Evolutionary conservation across 2,797 vertebrate species (phyloP).

Genomic region (Ispidina picta): DNA sequence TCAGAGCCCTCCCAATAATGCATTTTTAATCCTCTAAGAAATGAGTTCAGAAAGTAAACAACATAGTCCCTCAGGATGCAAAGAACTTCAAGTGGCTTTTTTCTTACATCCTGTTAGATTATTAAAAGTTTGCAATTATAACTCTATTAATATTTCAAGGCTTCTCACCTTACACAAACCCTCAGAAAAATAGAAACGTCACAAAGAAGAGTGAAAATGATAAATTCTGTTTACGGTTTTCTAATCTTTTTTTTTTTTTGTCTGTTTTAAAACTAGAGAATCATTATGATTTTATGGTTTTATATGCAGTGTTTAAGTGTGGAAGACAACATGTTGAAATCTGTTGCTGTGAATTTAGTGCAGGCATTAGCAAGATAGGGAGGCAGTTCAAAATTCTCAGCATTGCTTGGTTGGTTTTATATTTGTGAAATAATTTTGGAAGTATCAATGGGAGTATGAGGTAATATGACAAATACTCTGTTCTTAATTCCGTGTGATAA

Average conservation of each 20-base stretch:
- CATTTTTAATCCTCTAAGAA: conserved; percentile 54
- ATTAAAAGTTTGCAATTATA: conserved; percentile 53
- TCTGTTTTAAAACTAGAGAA: neutral
- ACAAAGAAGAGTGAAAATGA: neutral
- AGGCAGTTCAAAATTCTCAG: neutral
- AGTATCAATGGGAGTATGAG: neutral
- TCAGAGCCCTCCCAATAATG: conserved; percentile 33
- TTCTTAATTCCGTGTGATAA: conserved; percentile 43
- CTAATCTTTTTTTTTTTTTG: neutral
- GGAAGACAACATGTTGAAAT: neutral
- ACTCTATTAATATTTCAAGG: conserved; percentile 35
- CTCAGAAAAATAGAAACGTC: neutral
- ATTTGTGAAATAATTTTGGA: conserved; percentile 34
- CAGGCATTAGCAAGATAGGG: neutral
- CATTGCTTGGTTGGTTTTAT: neutral
- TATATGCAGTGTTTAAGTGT: neutral
- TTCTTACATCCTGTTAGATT: conserved; percentile 34
- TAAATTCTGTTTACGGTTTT: neutral
- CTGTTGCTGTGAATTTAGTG: neutral
- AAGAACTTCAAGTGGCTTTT: conserved; percentile 42
- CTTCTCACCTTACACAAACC: neutral
- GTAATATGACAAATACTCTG: neutral
- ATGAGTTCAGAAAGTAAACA: conserved; percentile 24
- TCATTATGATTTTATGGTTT: neutral
- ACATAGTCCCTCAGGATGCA: conserved; percentile 31